Conservation (phyloP, 2,888 invertebrate genomes). For the Eilema caniola region DNA sequence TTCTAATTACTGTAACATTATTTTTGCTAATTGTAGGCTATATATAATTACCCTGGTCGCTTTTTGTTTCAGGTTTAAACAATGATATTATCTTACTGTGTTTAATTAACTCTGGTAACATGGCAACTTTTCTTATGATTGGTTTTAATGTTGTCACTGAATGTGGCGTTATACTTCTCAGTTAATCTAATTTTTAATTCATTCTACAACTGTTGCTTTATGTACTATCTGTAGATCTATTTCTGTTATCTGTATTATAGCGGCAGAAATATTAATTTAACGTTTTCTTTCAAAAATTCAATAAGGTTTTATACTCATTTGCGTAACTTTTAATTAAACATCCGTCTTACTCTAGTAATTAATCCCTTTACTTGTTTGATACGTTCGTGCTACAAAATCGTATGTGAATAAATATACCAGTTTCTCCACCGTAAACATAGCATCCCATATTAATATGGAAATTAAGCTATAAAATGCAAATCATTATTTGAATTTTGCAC, state of each 20-base stretch:
- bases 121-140: not conserved
- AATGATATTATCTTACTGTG: not conserved
- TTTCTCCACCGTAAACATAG: not conserved
- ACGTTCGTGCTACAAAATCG: not conserved
- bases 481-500: conserved; percentile 17
- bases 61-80: not conserved
- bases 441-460: conserved; percentile 20
- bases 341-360: too few relatives aligned
- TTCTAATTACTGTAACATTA: conserved; percentile 1
- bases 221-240: too few relatives aligned
- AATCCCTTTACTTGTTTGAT: not conserved
- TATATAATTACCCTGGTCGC: not conserved
- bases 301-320: not conserved
- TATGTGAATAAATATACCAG: not conserved
- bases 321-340: not conserved
- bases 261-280: not conserved
- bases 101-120: not conserved
- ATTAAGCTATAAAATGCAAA: conserved; percentile 20
- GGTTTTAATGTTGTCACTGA: not conserved
- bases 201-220: too few relatives aligned
- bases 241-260: too few relatives aligned
- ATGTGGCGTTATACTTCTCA: not conserved
- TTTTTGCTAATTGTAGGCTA: not conserved
- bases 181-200: not conserved
- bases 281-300: not conserved